These are phyloP conservation scores for Vireo altiloquus DNA, from an alignment of 2,113 vertebrate species.

Conservation along the genomic window DNA sequence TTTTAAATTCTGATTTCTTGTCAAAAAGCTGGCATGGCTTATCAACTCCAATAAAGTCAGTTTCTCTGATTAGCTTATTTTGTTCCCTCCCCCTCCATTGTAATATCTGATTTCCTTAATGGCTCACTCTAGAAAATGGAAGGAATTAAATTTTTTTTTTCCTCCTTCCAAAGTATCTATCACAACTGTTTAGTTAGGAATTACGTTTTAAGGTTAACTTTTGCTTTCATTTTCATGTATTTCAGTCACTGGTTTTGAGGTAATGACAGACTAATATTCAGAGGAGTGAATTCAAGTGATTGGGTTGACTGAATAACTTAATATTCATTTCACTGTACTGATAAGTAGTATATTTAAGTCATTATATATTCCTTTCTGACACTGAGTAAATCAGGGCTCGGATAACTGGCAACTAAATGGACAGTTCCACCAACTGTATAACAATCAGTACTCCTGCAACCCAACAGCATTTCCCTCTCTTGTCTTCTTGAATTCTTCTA, in stretches of 20 bases:
- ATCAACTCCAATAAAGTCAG: background rate
- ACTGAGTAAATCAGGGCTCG: background rate
- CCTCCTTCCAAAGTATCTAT: background rate
- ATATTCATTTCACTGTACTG: background rate
- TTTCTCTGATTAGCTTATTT: background rate
- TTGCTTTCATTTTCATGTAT: background rate
- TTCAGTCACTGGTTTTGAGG: background rate
- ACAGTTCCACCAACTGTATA: background rate
- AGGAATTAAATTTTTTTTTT: background rate
- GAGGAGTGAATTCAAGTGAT: background rate
- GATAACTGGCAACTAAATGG: background rate
- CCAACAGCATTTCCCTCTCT: background rate
- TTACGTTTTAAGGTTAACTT: background rate
- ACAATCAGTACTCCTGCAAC: background rate
- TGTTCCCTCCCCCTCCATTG: background rate
- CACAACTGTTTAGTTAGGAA: background rate
- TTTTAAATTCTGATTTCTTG: slow-evolving; percentile 37
- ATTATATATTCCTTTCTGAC: background rate
- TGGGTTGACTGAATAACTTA: background rate
- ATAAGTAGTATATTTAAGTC: background rate
- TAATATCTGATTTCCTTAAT: background rate
- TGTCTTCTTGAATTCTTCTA: background rate
- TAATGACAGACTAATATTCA: background rate
- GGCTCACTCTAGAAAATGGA: background rate
- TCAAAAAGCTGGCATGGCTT: background rate